Base-by-base conservation (phyloP, 2,113 vertebrate species). In the Triplophysa siluroides region DNA sequence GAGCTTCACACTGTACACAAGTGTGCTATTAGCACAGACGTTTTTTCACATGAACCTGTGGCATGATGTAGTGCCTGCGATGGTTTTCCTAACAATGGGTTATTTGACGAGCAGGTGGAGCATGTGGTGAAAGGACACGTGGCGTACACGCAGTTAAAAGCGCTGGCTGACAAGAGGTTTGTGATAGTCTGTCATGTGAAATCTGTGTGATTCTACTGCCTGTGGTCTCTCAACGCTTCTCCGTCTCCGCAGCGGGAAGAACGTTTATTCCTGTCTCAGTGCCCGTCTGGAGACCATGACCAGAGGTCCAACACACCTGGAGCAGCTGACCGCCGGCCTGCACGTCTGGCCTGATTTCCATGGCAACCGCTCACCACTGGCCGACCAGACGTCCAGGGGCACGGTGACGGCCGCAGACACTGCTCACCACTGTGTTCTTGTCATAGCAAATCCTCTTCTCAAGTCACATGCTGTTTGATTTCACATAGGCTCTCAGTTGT, bases 301-400 rank as follows among this genome's bases (percentile, higher is more conserved):
- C 80, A 75, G 87, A 86, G 89, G 92, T 41, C 81, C 83, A 83
- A 90, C 93, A 29, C 29, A 88, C 82, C 90, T 95, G 71, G 96
- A 96, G 90, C 94, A 94, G 89, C 94, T 99, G 88, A 94, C 92
- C 86, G 90, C 94, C 88, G 87, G 93, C 91, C 94, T 99, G 86
- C 98, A 99, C 86, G 90, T 99, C 92, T 98, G 97, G 96, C 98
- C 98, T 11, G 98, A 99, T 93, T 98, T 99, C 91, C 97, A 99
- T 79, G 97, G 98, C 74, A 99, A 99, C 94, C 92, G 97, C 85
- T 99, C 98, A 75, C 98, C 98, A 62, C 92, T 99, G 88, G 94
- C 97, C 65, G 97, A 99, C 92, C 92, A 95, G 86, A 93, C 93
- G 84, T 89, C 98, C 77, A 97, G 95, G 88, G 98, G 98, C 91